Evolutionary conservation across 1,140 invertebrate genomes (phyloP), one percentile per base, ranked within the genome.

Genomic region (Apocrypta bakeri): DNA sequence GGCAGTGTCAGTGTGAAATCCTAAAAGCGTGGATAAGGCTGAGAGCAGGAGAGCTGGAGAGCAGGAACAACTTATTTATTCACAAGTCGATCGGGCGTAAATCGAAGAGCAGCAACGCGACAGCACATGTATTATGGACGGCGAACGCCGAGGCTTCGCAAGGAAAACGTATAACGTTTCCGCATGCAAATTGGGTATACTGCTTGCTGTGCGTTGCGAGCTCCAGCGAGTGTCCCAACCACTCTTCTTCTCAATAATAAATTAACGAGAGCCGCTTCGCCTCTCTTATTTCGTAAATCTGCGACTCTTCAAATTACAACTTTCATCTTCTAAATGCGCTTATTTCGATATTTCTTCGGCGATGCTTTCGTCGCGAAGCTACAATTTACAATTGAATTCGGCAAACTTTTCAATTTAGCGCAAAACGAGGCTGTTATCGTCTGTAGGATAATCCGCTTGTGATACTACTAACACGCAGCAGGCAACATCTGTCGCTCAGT

Each of bases 181-280:
- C 85, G 85, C 85, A 88, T 87, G 88, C 86, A 88, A 89, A 87
- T 88, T 86, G 86, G 78, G 68, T n/a, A n/a, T n/a, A n/a, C n/a
- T n/a, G n/a, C n/a, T n/a, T n/a, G n/a, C n/a, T n/a, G n/a, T n/a
- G n/a, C n/a, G n/a, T n/a, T n/a, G n/a, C n/a, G n/a, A n/a, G n/a
- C n/a, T 24, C 71, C 64, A 31, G 14, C 12, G 24, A 27, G 61
- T 24, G 64, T 29, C 66, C 2, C 2, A 37, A 21, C 27, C 48
- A 71, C 78, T 79, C 64, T 69, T 80, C 31, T 29, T 80, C 69
- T 80, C 68, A 56, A 69, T 80, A 71, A 80, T 80, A 71, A 80
- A 80, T 80, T 48, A 61, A 61, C 68, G 48, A 80, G 40, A 12
- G 14, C 66, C 21, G 64, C 33, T 68, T 1, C 3, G 33, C 17